phyloP scores from a whole-genome alignment of 2,113 vertebrate species.

The Tonatia bakeri region DNA sequence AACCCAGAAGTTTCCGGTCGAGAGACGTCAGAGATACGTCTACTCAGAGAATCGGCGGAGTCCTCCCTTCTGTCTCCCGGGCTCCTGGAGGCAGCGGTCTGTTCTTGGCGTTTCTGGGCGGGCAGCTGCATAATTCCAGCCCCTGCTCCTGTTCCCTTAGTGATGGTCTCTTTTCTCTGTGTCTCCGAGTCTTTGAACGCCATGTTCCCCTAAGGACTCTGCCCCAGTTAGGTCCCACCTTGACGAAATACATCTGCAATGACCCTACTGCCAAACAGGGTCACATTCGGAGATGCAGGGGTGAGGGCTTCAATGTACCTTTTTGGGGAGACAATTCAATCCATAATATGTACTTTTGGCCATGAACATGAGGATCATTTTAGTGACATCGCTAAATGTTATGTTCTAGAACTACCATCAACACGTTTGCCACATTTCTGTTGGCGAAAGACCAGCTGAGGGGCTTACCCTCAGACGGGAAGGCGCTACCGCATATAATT shows the following conservation, averaged over 20 bases:
- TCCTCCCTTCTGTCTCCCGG: background rate
- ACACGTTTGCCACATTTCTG: background rate
- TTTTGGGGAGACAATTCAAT: background rate
- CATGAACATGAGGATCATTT: background rate
- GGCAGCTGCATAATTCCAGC: accelerated
- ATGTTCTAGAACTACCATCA: background rate
- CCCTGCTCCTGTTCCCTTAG: background rate
- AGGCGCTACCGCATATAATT: background rate
- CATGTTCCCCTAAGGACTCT: background rate
- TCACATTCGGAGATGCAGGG: no score
- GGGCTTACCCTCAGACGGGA: background rate
- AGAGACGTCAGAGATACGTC: background rate
- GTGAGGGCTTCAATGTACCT: background rate
- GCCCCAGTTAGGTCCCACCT: background rate
- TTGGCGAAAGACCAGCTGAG: background rate
- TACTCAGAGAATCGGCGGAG: background rate
- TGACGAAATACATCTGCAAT: background rate
- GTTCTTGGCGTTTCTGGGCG: background rate
- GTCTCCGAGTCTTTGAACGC: background rate
- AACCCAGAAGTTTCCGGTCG: background rate
- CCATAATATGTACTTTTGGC: background rate
- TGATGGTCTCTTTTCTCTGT: background rate
- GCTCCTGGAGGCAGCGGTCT: background rate
- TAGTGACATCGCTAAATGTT: background rate
- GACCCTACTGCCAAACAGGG: background rate